Evolutionary conservation across 2,797 vertebrate genomes (phyloP).

Genomic region (Serranus cabrilla): DNA sequence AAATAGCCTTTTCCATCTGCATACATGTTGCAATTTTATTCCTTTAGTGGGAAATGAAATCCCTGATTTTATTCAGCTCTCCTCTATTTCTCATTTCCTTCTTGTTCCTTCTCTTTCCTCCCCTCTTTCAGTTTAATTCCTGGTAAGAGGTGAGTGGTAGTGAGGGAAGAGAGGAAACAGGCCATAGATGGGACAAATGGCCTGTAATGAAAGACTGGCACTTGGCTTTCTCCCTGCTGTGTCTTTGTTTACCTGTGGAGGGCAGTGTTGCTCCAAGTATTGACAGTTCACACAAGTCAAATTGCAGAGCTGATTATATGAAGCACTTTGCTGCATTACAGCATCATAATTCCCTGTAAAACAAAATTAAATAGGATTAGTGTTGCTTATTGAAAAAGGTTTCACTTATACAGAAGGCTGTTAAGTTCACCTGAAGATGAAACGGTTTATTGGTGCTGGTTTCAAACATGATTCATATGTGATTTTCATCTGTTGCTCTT

Average conservation of each 20-base stretch:
- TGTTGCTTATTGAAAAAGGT: conserved; percentile 37
- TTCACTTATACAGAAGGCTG: conserved; percentile 16
- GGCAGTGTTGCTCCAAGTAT: conserved; percentile 84
- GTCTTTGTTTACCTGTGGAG: conserved; percentile 65
- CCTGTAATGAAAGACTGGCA: conserved; percentile 21
- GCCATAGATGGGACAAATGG: conserved; percentile 30
- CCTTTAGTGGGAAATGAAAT: not conserved
- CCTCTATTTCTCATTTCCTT: conserved; percentile 1
- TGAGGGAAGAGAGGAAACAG: conserved; percentile 29
- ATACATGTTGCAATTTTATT: conserved; percentile 7
- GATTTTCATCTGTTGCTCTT: conserved; percentile 9
- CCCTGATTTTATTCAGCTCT: not conserved
- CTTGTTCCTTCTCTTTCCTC: not conserved
- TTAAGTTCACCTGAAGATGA: conserved; percentile 10
- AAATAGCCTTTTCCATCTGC: not conserved
- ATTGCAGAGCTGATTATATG: conserved; percentile 59
- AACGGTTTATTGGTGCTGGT: conserved; percentile 5
- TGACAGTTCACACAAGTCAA: conserved; percentile 9
- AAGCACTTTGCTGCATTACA: conserved; percentile 68
- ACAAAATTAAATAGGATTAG: conserved; percentile 48
- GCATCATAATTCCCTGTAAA: conserved; percentile 59
- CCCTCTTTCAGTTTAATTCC: conserved; percentile 7
- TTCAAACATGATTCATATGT: conserved; percentile 15
- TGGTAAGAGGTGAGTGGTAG: conserved; percentile 9
- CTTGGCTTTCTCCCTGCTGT: conserved; percentile 27